Conservation (phyloP, 1,140 invertebrate species). For the Dendrolimus punctatus region DNA sequence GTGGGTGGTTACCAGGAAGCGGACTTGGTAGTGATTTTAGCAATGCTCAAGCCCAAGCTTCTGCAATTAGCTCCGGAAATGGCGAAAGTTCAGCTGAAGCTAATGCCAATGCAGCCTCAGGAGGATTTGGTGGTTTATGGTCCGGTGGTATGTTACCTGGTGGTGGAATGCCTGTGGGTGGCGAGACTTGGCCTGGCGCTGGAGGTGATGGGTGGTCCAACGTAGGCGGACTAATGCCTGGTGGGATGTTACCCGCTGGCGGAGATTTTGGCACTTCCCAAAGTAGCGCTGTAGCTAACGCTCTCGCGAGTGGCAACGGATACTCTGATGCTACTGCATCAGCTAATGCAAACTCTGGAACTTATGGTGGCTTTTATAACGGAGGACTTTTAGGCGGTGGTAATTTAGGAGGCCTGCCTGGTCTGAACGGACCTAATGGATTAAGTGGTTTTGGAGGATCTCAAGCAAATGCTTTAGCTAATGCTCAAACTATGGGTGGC, state of each 20-base stretch:
- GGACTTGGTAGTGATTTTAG: no score
- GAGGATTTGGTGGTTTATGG: no score
- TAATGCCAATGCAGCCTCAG: not conserved
- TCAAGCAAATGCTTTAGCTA: conserved; percentile 11
- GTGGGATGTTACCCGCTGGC: not conserved
- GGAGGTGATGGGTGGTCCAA: not conserved
- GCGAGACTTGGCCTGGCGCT: no score
- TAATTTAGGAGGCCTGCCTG: conserved; percentile 1
- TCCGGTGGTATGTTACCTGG: no score
- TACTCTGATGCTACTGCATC: conserved; percentile 1
- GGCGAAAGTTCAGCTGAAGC: conserved; percentile 17
- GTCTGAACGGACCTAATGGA: not conserved
- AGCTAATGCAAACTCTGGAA: not conserved
- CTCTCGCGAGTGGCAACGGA: conserved; percentile 3
- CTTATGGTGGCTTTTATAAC: not conserved
- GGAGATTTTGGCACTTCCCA: not conserved
- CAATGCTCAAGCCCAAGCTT: conserved; percentile 10
- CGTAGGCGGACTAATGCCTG: not conserved
- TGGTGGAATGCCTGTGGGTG: no score
- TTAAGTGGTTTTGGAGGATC: conserved; percentile 5
- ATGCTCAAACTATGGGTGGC: conserved; percentile 7
- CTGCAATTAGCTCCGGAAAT: conserved; percentile 13
- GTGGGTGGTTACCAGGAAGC: no score
- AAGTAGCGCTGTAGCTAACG: conserved; percentile 16
- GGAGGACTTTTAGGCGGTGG: conserved; percentile 6